phyloP scores from a whole-genome alignment of 2,797 vertebrate species.

The Myripristis jacobus region DNA sequence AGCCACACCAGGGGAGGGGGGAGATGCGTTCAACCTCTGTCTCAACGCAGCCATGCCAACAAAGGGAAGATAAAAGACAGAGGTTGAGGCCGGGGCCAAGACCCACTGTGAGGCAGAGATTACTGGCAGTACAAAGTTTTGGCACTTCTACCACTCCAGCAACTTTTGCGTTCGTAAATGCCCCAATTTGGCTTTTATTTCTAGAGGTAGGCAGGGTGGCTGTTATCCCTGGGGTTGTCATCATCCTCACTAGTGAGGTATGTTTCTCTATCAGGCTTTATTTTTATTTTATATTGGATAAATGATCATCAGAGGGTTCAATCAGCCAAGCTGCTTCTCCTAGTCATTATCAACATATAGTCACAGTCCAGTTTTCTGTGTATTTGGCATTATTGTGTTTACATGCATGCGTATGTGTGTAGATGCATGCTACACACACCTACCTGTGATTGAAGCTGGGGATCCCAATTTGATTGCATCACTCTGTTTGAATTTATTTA shows the following conservation, averaged over 20 bases:
- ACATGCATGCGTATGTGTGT: background rate
- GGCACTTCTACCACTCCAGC: slow-evolving; percentile 68
- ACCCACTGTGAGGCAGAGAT: slow-evolving; percentile 92
- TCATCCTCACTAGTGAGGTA: slow-evolving; percentile 1
- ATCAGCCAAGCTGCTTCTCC: too few relatives aligned
- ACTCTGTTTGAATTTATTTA: too few relatives aligned
- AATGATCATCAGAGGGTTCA: too few relatives aligned
- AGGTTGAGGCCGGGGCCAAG: slow-evolving; percentile 91
- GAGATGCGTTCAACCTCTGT: slow-evolving; percentile 83
- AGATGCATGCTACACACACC: too few relatives aligned
- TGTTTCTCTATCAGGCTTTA: too few relatives aligned
- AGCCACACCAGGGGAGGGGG: slow-evolving; percentile 87
- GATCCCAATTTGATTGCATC: too few relatives aligned
- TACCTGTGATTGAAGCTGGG: too few relatives aligned
- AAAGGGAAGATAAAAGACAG: slow-evolving; percentile 95
- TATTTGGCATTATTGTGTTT: background rate
- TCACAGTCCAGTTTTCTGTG: too few relatives aligned
- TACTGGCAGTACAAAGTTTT: slow-evolving; percentile 80
- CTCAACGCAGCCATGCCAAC: slow-evolving; percentile 88
- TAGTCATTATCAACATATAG: too few relatives aligned
- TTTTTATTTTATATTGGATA: too few relatives aligned
- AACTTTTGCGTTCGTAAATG: slow-evolving; percentile 76
- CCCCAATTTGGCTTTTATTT: slow-evolving; percentile 70
- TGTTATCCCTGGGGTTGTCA: background rate
- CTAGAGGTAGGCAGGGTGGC: slow-evolving; percentile 26